A percentile compares a stretch with the other conserved stretches of the same genome.
These are phyloP conservation scores for Sisyra terminalis DNA, from an alignment of 2,888 invertebrate genomes.

Conservation along the genomic window DNA sequence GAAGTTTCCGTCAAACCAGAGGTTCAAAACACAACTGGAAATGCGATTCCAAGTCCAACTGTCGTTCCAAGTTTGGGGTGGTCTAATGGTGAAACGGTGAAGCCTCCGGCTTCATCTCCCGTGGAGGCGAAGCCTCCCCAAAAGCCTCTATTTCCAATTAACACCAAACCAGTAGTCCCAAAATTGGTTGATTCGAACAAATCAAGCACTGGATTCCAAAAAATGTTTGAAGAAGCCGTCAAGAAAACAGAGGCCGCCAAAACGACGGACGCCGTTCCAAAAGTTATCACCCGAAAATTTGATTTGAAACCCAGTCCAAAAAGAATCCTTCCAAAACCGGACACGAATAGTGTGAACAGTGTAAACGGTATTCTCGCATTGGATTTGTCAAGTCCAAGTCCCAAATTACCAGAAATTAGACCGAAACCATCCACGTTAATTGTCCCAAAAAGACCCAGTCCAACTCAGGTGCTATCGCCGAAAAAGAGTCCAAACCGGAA, in stretches of 20 bases:
- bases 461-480: neutral
- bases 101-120: too few relatives aligned
- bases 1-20: too few relatives aligned
- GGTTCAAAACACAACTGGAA: neutral
- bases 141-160: too few relatives aligned
- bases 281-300: slow-evolving; percentile 10
- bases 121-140: too few relatives aligned
- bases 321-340: neutral
- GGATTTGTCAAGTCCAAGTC: slow-evolving; percentile 5
- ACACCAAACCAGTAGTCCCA: slow-evolving; percentile 1
- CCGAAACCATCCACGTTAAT: neutral
- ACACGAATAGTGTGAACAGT: neutral
- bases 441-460: slow-evolving; percentile 3
- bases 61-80: too few relatives aligned
- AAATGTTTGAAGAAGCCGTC: slow-evolving; percentile 27
- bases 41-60: neutral
- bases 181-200: slow-evolving; percentile 3
- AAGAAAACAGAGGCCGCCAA: slow-evolving; percentile 16
- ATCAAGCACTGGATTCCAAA: slow-evolving; percentile 22
- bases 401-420: neutral
- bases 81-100: too few relatives aligned
- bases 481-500: neutral
- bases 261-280: slow-evolving; percentile 2
- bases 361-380: neutral
- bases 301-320: slow-evolving; percentile 6